Conservation (phyloP, 64 coral and sea anemone species). For the Montipora capricornis region DNA sequence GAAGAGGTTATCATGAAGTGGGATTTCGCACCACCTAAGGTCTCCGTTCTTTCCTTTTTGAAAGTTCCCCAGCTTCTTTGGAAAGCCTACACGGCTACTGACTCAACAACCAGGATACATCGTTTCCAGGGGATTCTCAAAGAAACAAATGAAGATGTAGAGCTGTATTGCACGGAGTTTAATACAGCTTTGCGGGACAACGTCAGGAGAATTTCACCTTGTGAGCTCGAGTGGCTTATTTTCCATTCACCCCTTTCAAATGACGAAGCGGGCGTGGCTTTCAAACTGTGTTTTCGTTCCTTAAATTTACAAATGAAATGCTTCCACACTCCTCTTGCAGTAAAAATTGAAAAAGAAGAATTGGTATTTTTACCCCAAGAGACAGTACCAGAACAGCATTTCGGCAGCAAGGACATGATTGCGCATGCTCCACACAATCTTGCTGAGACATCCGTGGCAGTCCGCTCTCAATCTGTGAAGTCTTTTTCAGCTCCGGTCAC, state of each 20-base stretch:
- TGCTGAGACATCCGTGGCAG: neutral
- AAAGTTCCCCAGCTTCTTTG: slow-evolving; percentile 27
- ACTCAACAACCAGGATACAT: neutral
- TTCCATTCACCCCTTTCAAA: neutral
- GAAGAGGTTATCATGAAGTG: neutral
- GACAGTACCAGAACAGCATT: neutral
- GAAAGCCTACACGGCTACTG: neutral
- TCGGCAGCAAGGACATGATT: neutral
- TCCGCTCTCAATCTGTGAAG: neutral
- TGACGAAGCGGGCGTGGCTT: neutral
- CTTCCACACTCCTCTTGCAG: neutral
- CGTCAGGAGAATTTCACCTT: neutral
- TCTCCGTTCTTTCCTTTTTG: neutral
- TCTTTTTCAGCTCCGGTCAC: neutral
- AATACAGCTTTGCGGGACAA: neutral
- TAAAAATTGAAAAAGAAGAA: neutral
- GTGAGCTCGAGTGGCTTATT: slow-evolving; percentile 14
- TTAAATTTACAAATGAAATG: neutral
- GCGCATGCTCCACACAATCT: too few relatives aligned
- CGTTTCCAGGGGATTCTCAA: neutral
- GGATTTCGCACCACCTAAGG: neutral
- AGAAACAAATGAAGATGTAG: neutral
- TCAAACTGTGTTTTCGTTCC: neutral
- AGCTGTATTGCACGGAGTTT: neutral
- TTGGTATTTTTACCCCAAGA: neutral